These are phyloP conservation scores for Herpetotheres cachinnans DNA, from an alignment of 2,113 vertebrate species.

Conservation along the genomic window DNA sequence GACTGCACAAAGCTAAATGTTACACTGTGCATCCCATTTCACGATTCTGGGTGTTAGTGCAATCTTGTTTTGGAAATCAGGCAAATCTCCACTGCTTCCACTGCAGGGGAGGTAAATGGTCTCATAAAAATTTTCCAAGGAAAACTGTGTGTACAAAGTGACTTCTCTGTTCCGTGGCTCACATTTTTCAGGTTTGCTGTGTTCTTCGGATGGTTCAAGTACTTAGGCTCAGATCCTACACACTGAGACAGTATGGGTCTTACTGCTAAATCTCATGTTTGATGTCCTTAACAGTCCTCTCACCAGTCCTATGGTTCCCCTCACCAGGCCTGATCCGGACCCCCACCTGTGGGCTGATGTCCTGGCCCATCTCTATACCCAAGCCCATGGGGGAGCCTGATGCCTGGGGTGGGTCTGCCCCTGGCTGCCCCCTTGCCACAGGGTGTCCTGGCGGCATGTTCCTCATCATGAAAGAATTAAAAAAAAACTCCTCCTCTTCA, in stretches of 20 bases:
- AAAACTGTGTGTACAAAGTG: background rate
- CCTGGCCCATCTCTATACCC: no score
- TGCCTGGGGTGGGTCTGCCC: background rate
- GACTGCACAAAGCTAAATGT: background rate
- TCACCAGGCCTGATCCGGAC: background rate
- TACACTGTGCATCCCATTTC: background rate
- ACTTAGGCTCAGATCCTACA: background rate
- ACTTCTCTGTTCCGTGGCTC: background rate
- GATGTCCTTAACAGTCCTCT: background rate
- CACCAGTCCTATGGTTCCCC: no score
- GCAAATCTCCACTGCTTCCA: background rate
- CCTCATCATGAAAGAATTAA: background rate
- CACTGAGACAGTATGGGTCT: background rate
- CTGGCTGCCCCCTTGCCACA: no score
- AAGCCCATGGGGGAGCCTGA: no score
- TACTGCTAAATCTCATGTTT: background rate
- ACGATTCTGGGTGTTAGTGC: background rate
- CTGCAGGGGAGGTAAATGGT: rapidly evolving
- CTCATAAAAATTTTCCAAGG: background rate
- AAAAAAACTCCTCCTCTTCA: background rate
- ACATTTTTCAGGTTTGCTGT: background rate
- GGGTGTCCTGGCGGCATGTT: background rate
- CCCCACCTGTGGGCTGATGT: rapidly evolving
- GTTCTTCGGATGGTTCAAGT: background rate
- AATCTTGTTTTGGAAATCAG: background rate